A percentile compares a stretch with the other conserved stretches of the same genome.
Conservation (phyloP, 1,140 invertebrate species). For the Sinonovacula constricta region DNA sequence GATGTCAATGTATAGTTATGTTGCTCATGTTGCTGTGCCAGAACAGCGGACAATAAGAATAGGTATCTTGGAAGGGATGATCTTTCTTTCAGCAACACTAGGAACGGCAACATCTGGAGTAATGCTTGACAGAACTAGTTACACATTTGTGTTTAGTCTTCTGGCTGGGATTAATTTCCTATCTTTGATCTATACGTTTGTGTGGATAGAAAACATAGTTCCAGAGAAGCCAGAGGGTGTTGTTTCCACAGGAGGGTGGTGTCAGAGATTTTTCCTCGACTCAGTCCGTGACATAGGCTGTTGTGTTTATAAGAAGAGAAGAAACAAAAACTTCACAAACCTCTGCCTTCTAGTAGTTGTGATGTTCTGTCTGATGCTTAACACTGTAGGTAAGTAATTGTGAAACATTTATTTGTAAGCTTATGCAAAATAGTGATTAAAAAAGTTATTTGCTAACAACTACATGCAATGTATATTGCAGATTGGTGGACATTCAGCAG, state of each 20-base stretch:
- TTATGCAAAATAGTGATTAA: too few species aligned
- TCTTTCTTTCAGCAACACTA: constrained; percentile 78
- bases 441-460: too few species aligned
- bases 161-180: constrained; percentile 69
- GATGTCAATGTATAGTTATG: constrained; percentile 93
- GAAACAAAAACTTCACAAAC: constrained; percentile 63
- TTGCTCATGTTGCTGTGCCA: constrained; percentile 89
- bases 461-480: too few species aligned
- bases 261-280: constrained; percentile 1
- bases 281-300: constrained; percentile 65
- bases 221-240: constrained; percentile 2
- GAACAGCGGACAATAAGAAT: constrained; percentile 89
- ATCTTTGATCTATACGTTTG: constrained; percentile 75
- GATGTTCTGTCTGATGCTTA: constrained; percentile 54
- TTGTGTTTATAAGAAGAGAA: constrained; percentile 72
- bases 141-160: constrained; percentile 73
- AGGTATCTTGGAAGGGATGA: constrained; percentile 86
- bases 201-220: constrained; percentile 70
- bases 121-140: constrained; percentile 74
- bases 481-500: too few species aligned
- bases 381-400: constrained; percentile 55
- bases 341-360: constrained; percentile 71
- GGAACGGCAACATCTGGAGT: constrained; percentile 78
- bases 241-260: background rate
- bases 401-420: too few species aligned